Percentiles rank a stretch among this genome's conserved stretches.
These are phyloP conservation scores for Noctilio leporinus DNA, from an alignment of 2,113 vertebrate species.

Conservation along the genomic window DNA sequence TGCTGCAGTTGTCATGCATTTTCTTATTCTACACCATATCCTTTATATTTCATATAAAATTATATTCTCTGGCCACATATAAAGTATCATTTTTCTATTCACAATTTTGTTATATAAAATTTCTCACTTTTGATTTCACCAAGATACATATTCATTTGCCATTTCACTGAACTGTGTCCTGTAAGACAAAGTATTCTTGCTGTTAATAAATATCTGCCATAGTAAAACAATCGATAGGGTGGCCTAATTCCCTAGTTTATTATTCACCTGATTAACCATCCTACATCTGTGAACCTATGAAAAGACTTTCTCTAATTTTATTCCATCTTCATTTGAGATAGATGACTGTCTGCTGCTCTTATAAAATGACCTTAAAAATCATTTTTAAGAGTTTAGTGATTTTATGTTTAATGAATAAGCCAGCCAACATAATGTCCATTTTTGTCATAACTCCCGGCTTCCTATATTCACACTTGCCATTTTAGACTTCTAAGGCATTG, in stretches of 20 bases:
- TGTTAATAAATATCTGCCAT: background rate
- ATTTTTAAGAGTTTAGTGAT: background rate
- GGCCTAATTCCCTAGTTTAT: background rate
- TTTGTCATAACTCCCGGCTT: background rate
- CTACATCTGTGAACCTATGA: background rate
- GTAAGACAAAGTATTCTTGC: background rate
- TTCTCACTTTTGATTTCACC: slow-evolving; percentile 12
- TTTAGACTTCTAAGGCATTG: background rate
- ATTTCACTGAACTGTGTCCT: slow-evolving; percentile 4
- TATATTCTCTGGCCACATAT: background rate
- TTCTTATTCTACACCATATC: background rate
- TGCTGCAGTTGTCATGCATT: background rate
- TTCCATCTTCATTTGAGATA: background rate
- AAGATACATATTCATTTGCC: background rate
- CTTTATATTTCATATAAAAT: background rate
- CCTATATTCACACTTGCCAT: background rate
- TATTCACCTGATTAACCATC: background rate
- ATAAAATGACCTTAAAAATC: slow-evolving; percentile 10
- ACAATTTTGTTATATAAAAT: background rate
- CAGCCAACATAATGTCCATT: background rate
- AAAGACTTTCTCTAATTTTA: background rate
- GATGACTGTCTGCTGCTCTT: background rate
- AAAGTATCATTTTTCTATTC: background rate
- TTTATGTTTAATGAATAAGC: background rate
- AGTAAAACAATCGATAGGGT: background rate